phyloP scores from a whole-genome alignment of 2,113 vertebrate genomes.

The Platycercus adscitus region DNA sequence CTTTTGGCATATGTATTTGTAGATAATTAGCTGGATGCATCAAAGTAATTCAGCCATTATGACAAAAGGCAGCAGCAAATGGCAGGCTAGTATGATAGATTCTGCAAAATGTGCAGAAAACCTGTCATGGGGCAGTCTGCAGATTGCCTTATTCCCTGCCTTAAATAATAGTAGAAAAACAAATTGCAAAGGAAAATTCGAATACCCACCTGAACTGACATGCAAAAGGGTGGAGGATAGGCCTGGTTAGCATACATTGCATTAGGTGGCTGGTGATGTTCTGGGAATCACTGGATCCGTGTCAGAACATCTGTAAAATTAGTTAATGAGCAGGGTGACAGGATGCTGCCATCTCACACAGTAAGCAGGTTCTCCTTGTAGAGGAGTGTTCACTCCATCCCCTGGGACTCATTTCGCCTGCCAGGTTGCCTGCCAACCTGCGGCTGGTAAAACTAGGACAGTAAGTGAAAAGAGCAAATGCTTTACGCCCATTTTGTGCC shows the following conservation, averaged over 20 bases:
- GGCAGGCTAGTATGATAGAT: not conserved
- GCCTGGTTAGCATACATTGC: not conserved
- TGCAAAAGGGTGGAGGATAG: not conserved
- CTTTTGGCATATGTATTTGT: not conserved
- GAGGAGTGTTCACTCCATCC: not conserved
- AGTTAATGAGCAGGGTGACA: not conserved
- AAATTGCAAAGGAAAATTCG: not conserved
- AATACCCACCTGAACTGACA: not conserved
- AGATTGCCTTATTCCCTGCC: not conserved
- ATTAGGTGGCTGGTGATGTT: not conserved
- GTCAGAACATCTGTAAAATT: not conserved
- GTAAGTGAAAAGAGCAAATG: not conserved
- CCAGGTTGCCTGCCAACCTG: not conserved
- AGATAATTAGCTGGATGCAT: slow-evolving; percentile 22
- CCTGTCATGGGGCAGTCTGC: not conserved
- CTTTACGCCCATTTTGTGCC: not conserved
- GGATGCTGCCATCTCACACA: not conserved
- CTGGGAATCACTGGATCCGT: not conserved
- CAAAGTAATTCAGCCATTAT: not conserved
- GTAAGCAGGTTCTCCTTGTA: not conserved
- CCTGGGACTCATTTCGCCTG: not conserved
- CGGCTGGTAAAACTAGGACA: not conserved
- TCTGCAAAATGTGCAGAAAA: not conserved
- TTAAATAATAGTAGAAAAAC: not conserved
- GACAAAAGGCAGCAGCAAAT: slow-evolving; percentile 31